Percentiles rank a stretch among this genome's conserved stretches.
These are phyloP conservation scores for Labeo catla DNA, from an alignment of 2,113 vertebrate species.

Conservation along the genomic window DNA sequence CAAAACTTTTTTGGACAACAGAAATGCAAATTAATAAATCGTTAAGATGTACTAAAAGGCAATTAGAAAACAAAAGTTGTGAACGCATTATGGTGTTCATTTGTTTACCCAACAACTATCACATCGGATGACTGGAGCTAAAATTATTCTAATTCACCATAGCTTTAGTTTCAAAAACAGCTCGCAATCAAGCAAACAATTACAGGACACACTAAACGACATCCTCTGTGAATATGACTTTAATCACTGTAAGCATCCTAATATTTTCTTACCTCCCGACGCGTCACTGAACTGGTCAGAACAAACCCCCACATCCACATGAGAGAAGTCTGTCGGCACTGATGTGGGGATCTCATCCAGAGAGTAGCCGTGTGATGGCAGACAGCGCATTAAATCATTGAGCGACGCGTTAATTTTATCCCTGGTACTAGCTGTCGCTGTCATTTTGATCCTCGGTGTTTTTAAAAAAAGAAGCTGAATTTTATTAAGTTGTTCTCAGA, in stretches of 20 bases:
- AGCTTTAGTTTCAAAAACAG: not conserved
- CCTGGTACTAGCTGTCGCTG: slow-evolving; percentile 79
- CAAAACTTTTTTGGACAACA: not conserved
- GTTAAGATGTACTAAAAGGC: not conserved
- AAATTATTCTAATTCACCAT: not conserved
- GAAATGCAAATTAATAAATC: not conserved
- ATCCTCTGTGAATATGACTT: not conserved
- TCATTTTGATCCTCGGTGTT: slow-evolving; percentile 75
- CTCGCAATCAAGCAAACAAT: not conserved
- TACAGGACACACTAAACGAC: not conserved
- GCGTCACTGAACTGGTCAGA: slow-evolving; percentile 79
- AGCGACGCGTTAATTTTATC: slow-evolving; percentile 83
- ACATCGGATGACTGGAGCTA: not conserved
- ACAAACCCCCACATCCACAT: slow-evolving; percentile 77
- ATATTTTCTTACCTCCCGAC: slow-evolving; percentile 78
- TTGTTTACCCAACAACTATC: not conserved
- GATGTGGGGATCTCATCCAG: slow-evolving; percentile 75
- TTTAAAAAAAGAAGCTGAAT: not conserved
- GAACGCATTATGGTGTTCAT: not conserved
- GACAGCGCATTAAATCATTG: slow-evolving; percentile 75
- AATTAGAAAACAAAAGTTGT: too few relatives aligned
- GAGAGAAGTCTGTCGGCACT: slow-evolving; percentile 77
- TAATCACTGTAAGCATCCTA: not conserved
- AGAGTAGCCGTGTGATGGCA: slow-evolving; percentile 76
- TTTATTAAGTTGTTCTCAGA: not conserved